Evolutionary conservation across 1,140 invertebrate genomes (phyloP).

Genomic region (Polypedilum pembai): DNA sequence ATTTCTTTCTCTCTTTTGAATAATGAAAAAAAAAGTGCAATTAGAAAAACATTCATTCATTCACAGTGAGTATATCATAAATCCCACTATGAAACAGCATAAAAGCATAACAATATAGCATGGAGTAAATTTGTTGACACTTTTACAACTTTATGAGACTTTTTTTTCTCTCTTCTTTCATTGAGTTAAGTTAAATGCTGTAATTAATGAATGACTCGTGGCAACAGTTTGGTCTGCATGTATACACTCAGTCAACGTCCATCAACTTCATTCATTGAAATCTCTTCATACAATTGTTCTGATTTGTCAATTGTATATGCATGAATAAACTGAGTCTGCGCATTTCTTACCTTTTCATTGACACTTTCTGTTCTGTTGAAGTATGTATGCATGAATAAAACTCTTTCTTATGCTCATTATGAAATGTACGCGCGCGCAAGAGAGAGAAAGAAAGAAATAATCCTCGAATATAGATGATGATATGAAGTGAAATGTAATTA

Average conservation of each 20-base stretch:
- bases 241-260: neutral
- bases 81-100: neutral
- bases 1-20: too few relatives aligned
- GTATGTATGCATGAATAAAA: neutral
- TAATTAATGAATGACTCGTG: conserved; percentile 26
- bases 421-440: too few relatives aligned
- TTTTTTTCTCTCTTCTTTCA: neutral
- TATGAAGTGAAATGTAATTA: neutral
- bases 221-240: neutral
- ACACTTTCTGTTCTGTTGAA: neutral
- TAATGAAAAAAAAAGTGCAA: neutral
- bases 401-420: neutral
- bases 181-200: neutral
- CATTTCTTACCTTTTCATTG: neutral
- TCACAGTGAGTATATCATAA: neutral
- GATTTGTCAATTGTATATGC: conserved; percentile 7
- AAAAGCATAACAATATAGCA: neutral
- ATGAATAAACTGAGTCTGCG: neutral
- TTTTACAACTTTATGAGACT: conserved; percentile 20
- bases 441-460: neutral
- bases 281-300: conserved; percentile 19
- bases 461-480: neutral
- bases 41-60: conserved; percentile 9
- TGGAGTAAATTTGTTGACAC: conserved; percentile 2
- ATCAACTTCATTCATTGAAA: conserved; percentile 17